phyloP scores from a whole-genome alignment of 2,888 invertebrate species.

The Cheilosia impressa region DNA sequence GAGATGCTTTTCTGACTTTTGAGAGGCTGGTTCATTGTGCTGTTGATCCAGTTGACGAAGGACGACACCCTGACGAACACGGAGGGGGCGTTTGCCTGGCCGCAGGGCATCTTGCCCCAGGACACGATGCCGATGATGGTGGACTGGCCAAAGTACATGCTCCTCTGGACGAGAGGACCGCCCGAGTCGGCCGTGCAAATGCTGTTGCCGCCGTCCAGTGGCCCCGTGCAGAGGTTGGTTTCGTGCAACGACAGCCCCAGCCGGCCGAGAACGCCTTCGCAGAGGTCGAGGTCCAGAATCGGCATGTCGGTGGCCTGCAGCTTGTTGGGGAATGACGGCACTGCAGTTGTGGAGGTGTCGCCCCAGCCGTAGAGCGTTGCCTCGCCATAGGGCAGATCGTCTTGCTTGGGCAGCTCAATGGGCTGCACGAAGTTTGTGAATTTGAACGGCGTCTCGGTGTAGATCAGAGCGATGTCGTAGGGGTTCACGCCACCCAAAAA shows the following conservation, averaged over 20 bases:
- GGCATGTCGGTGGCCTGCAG: constrained; percentile 82
- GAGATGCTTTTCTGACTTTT: constrained; percentile 18
- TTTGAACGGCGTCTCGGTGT: constrained; percentile 79
- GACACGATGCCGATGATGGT: constrained; percentile 84
- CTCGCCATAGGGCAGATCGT: constrained; percentile 78
- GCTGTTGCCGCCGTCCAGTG: constrained; percentile 81
- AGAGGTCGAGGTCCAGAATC: constrained; percentile 80
- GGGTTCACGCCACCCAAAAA: constrained; percentile 81
- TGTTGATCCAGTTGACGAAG: constrained; percentile 83
- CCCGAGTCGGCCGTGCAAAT: constrained; percentile 83
- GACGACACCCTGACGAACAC: constrained; percentile 84
- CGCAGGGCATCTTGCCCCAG: constrained; percentile 84
- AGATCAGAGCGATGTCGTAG: constrained; percentile 82
- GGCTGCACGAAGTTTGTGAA: constrained; percentile 80
- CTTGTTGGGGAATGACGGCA: constrained; percentile 80
- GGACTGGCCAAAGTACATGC: constrained; percentile 74
- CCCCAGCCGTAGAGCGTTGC: constrained; percentile 83
- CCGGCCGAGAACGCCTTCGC: constrained; percentile 80
- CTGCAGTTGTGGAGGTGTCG: constrained; percentile 81
- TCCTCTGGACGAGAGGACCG: constrained; percentile 81
- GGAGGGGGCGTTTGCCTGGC: constrained; percentile 83
- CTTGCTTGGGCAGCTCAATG: constrained; percentile 79
- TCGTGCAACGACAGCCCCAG: constrained; percentile 80
- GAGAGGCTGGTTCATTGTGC: constrained; percentile 76
- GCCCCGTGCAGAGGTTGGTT: constrained; percentile 82